A percentile compares a stretch with the other conserved stretches of the same genome.
Evolutionary conservation across 2,113 vertebrate genomes (phyloP).

Genomic region (Heliornis fulica): DNA sequence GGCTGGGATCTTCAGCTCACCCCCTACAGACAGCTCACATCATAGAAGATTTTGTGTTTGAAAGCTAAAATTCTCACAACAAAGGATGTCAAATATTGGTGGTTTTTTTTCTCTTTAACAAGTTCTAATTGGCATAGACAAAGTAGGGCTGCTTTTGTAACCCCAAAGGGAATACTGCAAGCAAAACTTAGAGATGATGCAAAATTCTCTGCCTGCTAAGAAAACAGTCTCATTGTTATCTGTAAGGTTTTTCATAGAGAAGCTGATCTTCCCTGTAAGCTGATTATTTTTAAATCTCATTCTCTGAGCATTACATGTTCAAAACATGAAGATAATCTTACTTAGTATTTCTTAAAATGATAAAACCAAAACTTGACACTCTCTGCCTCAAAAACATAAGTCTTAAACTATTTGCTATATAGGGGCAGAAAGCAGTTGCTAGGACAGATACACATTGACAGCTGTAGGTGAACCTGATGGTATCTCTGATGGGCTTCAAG

Average conservation of each 20-base stretch:
- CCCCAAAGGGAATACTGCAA: background rate
- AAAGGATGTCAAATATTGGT: background rate
- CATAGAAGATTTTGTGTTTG: background rate
- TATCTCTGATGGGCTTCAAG: background rate
- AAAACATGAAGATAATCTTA: conserved; percentile 18
- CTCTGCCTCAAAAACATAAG: background rate
- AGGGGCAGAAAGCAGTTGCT: background rate
- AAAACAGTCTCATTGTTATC: background rate
- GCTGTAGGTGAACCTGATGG: background rate
- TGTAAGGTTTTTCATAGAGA: background rate
- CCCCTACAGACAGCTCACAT: background rate
- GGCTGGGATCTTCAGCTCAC: background rate
- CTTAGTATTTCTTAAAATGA: background rate
- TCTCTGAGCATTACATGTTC: background rate
- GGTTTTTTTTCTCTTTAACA: background rate
- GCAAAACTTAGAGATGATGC: background rate
- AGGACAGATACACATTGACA: background rate
- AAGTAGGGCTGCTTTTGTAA: background rate
- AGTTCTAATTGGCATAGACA: background rate
- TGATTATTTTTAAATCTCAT: conserved; percentile 22
- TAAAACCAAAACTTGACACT: background rate
- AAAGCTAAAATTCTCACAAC: background rate
- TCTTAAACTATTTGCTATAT: background rate
- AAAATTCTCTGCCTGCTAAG: background rate
- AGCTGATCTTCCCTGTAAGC: background rate